Base-by-base conservation (phyloP, 2,888 invertebrate genomes). In the Unio delphinus region DNA sequence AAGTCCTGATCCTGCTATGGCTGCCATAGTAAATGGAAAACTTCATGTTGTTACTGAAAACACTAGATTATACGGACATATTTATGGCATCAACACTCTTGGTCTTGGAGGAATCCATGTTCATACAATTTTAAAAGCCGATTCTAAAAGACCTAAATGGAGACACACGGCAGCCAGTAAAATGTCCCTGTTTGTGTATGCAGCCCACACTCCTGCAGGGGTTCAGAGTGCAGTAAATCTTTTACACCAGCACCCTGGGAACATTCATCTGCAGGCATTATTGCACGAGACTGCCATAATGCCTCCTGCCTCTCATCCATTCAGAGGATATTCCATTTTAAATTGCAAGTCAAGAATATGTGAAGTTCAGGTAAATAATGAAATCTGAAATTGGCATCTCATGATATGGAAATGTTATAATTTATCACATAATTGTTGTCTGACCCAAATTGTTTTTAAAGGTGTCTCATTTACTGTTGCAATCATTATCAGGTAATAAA, bases 81-180 rank as follows among this genome's bases (percentile, higher is more conserved):
- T 95, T 72, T 94, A 96, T 67, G 98, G 94, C 26, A 91, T 99
- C 55, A 99, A 98, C 91, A 98, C 97, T 11, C 99, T 99, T 90
- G 99, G 99, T 30, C 98, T 98, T 90, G 98, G 99, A 73, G 99
- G 99, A 69, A 88, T 89, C 15, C 89, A 90, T 73, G 88, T 87
- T 17, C 90, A 90, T 74, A 84, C 84, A 0, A 67, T 90, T 18
- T 74, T 90, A 28, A 73, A 80, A 87, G 95, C 96, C 6, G 73
- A 80, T 57, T 59, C 69, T 34, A 70, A 81, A 54, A 60, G 75
- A 23, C 72, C 68, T 17, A 61, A 67, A 8, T 61, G 71, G 28
- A 74, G 72, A n/a, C 86, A 88, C 70, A 71, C 80, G 15, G 85
- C 84, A 20, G 60, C 92, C 91, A 81, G 92, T 20, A 70, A 69